phyloP scores from a whole-genome alignment of 2,113 vertebrate genomes.

The Misgurnus mizolepis region DNA sequence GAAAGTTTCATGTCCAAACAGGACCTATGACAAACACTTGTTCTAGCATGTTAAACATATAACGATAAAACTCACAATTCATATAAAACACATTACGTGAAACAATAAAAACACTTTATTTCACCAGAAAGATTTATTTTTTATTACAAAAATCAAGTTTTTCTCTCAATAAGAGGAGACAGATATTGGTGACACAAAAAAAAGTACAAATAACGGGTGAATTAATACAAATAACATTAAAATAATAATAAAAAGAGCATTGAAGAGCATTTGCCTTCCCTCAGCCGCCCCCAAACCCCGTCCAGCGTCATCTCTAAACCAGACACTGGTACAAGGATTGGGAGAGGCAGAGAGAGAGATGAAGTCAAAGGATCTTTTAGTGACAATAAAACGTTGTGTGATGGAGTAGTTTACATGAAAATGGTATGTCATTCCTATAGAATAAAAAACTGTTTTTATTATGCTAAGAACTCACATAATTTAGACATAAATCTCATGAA shows the following conservation, averaged over 20 bases:
- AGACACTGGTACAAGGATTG: conserved; percentile 86
- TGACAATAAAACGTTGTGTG: neutral
- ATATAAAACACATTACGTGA: neutral
- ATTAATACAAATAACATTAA: no score
- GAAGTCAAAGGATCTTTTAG: neutral
- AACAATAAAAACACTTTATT: neutral
- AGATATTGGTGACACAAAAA: neutral
- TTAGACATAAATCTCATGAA: neutral
- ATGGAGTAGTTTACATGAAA: neutral
- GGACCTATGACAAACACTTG: neutral
- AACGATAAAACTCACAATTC: neutral
- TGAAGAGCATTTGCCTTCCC: conserved; percentile 24
- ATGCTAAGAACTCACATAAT: neutral
- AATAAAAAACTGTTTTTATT: neutral
- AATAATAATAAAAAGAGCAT: no score
- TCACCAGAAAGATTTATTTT: conserved; percentile 12
- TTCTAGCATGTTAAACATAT: no score
- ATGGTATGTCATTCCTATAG: neutral
- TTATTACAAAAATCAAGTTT: neutral
- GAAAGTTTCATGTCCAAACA: neutral
- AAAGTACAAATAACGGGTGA: neutral
- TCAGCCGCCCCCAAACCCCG: conserved; percentile 74
- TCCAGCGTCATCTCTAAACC: conserved; percentile 70
- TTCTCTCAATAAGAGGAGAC: neutral
- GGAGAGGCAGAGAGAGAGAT: conserved; percentile 69